phyloP scores from a whole-genome alignment of 1,140 invertebrate genomes.

The Heliconius hermathena region DNA sequence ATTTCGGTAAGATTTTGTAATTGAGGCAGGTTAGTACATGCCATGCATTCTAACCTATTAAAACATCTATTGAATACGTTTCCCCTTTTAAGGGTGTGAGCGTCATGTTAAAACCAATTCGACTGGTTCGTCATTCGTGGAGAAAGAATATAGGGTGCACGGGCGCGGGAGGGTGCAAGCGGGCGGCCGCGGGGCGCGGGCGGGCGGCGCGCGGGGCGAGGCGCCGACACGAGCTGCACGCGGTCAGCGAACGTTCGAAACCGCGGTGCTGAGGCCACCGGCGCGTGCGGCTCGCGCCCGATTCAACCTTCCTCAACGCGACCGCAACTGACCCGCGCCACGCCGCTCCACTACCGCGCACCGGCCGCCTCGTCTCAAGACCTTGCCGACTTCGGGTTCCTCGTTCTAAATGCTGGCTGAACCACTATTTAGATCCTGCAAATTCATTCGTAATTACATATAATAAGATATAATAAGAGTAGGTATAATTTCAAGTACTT shows the following conservation, averaged over 20 bases:
- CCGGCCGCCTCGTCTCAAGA: slow-evolving; percentile 1
- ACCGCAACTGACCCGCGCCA: slow-evolving; percentile 76
- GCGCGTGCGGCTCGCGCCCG: slow-evolving; percentile 70
- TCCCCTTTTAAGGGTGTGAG: slow-evolving; percentile 27
- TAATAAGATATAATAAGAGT: background rate
- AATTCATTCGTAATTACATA: background rate
- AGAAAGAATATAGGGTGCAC: slow-evolving; percentile 41
- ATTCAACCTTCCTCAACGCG: slow-evolving; percentile 79
- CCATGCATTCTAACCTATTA: slow-evolving; percentile 39
- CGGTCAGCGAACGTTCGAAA: slow-evolving; percentile 76
- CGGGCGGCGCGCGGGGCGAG: slow-evolving; percentile 52
- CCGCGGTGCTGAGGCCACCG: slow-evolving; percentile 62
- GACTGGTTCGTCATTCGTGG: slow-evolving; percentile 17
- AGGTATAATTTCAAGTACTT: background rate
- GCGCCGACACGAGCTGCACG: slow-evolving; percentile 70
- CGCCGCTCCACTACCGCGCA: slow-evolving; percentile 41
- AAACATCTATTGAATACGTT: slow-evolving; percentile 39
- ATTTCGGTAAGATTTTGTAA: slow-evolving; percentile 44
- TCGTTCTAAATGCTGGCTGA: background rate
- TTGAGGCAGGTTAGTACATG: slow-evolving; percentile 49
- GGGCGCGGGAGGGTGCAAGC: slow-evolving; percentile 24
- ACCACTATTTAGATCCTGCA: background rate
- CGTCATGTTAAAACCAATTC: slow-evolving; percentile 36
- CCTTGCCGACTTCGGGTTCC: slow-evolving; percentile 21
- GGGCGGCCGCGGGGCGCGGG: slow-evolving; percentile 44